phyloP scores from a whole-genome alignment of 2,797 vertebrate genomes.

The Sebastes variabilis region DNA sequence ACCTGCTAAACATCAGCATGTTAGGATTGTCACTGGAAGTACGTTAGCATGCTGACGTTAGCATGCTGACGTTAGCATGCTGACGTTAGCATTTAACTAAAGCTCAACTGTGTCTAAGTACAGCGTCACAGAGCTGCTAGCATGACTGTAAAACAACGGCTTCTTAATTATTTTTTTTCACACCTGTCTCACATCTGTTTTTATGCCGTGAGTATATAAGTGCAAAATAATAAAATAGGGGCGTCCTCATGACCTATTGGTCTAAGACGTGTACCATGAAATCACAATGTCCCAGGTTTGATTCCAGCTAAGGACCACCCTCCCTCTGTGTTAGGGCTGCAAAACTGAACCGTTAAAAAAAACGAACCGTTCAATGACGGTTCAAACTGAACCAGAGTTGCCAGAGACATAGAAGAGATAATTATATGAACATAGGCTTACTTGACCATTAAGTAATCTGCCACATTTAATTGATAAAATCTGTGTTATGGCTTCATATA shows the following conservation, averaged over 20 bases:
- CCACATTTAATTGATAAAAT: no score
- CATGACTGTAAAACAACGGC: not conserved
- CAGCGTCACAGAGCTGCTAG: not conserved
- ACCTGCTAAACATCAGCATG: not conserved
- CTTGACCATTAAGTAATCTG: no score
- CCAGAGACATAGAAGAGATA: no score
- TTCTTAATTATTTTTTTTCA: not conserved
- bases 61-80: not conserved
- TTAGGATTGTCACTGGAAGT: not conserved
- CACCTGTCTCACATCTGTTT: not conserved
- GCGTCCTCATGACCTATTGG: not conserved
- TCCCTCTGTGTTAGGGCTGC: no score
- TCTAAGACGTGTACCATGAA: not conserved
- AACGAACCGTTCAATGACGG: accelerated
- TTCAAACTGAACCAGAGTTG: no score
- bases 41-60: no score
- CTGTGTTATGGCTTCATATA: no score
- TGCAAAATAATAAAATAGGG: not conserved
- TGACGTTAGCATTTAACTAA: not conserved
- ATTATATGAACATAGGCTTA: no score
- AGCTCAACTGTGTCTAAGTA: not conserved
- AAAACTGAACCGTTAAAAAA: no score
- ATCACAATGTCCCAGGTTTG: not conserved
- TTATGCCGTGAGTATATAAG: not conserved
- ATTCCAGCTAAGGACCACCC: not conserved